Evolutionary conservation across 2,888 invertebrate genomes (phyloP).

Genomic region (Euplagia quadripunctaria): DNA sequence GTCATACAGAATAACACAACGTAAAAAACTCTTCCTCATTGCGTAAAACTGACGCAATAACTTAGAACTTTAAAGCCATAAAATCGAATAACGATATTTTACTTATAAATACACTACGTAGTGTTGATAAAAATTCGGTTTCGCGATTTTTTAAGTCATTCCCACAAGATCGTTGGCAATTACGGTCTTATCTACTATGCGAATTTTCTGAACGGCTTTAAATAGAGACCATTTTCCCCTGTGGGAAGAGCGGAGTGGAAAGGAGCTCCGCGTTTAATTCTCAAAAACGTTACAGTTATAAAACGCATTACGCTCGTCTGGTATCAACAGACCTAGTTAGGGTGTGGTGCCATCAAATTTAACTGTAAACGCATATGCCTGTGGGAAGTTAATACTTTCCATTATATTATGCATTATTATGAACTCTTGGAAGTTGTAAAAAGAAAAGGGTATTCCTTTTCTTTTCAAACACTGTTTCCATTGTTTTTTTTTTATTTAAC

Average conservation of each 20-base stretch:
- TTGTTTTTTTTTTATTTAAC: no score
- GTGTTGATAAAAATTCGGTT: slow-evolving; percentile 58
- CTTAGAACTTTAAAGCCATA: not conserved
- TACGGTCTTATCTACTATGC: slow-evolving; percentile 78
- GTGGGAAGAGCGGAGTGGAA: slow-evolving; percentile 61
- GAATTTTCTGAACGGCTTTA: slow-evolving; percentile 81
- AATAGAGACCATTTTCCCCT: slow-evolving; percentile 79
- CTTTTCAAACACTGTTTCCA: no score
- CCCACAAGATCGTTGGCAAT: slow-evolving; percentile 76
- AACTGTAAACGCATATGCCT: slow-evolving; percentile 11
- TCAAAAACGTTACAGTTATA: slow-evolving; percentile 62
- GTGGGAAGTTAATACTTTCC: not conserved
- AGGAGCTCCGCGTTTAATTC: slow-evolving; percentile 63
- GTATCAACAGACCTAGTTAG: slow-evolving; percentile 37
- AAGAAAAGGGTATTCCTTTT: no score
- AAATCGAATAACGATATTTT: slow-evolving; percentile 53
- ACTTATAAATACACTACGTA: slow-evolving; percentile 50
- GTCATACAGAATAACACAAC: no score
- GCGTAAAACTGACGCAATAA: not conserved
- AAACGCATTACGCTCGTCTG: slow-evolving; percentile 61
- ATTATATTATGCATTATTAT: not conserved
- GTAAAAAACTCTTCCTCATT: no score
- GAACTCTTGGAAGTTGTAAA: not conserved
- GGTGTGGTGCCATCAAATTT: slow-evolving; percentile 26
- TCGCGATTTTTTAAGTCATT: slow-evolving; percentile 61